Evolutionary conservation across 2,113 vertebrate species (phyloP).

Genomic region (Stomatorhinus ivindoensis): DNA sequence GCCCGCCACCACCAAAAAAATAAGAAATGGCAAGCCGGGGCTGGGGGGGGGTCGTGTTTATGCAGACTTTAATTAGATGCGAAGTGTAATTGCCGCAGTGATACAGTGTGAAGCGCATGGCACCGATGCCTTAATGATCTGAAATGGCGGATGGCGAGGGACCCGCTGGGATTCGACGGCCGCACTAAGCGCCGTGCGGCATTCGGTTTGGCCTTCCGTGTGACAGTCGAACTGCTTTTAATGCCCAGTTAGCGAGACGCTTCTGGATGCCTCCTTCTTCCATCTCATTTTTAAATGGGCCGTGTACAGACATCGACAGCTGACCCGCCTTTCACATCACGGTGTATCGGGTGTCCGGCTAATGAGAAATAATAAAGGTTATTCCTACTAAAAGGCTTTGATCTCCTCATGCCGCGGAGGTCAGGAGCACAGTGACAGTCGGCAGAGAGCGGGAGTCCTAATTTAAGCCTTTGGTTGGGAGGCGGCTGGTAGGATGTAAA

Average conservation of each 20-base stretch:
- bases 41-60: constrained; percentile 67
- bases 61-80: constrained; percentile 87
- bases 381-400: constrained; percentile 55
- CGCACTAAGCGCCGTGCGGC: constrained; percentile 73
- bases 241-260: constrained; percentile 48
- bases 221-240: constrained; percentile 64
- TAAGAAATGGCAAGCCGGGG: constrained; percentile 23
- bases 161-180: constrained; percentile 69
- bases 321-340: constrained; percentile 69
- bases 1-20: constrained; percentile 24
- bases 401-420: constrained; percentile 40
- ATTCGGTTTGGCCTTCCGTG: constrained; percentile 65
- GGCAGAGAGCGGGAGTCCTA: constrained; percentile 26
- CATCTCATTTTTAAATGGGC: constrained; percentile 54
- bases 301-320: constrained; percentile 58
- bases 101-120: constrained; percentile 61
- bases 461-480: constrained; percentile 31
- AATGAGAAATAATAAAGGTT: constrained; percentile 74
- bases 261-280: constrained; percentile 62
- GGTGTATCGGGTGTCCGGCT: constrained; percentile 68
- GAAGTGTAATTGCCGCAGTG: constrained; percentile 69
- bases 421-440: constrained; percentile 34
- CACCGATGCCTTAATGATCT: constrained; percentile 80
- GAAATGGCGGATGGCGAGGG: constrained; percentile 66
- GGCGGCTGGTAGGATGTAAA: constrained; percentile 26